Evolutionary conservation across 2,797 vertebrate genomes (phyloP).

Genomic region (Sorex maritimensis): DNA sequence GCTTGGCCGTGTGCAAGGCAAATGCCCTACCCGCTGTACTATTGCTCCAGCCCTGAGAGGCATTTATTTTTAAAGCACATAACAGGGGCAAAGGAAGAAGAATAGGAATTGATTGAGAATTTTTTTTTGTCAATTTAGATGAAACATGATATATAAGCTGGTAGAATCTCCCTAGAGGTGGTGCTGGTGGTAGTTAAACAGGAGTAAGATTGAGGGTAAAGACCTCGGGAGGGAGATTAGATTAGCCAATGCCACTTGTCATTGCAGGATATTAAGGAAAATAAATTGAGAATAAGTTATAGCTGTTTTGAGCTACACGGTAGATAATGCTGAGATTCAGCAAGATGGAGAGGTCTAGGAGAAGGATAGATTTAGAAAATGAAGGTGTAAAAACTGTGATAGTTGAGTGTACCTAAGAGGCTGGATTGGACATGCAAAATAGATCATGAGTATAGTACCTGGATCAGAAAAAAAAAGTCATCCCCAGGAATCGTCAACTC

Average conservation of each 20-base stretch:
- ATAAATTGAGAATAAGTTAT: conserved; percentile 7
- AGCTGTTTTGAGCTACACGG: background rate
- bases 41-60: no score
- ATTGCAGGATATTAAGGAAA: background rate
- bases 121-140: background rate
- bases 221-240: no score
- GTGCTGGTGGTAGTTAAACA: background rate
- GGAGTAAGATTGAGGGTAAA: background rate
- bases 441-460: background rate
- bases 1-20: no score
- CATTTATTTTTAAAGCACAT: background rate
- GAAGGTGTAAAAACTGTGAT: background rate
- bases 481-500: background rate
- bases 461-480: conserved; percentile 7
- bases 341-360: background rate
- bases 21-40: no score
- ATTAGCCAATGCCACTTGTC: background rate
- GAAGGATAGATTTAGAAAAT: background rate
- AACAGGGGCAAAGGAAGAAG: background rate
- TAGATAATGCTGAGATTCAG: background rate
- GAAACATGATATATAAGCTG: background rate
- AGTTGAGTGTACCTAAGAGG: background rate
- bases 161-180: background rate
- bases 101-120: background rate
- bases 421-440: background rate